Percentiles rank a stretch among this genome's conserved stretches.
phyloP scores from a whole-genome alignment of 2,888 invertebrate genomes.

The Pachycephus smyrnensis region DNA sequence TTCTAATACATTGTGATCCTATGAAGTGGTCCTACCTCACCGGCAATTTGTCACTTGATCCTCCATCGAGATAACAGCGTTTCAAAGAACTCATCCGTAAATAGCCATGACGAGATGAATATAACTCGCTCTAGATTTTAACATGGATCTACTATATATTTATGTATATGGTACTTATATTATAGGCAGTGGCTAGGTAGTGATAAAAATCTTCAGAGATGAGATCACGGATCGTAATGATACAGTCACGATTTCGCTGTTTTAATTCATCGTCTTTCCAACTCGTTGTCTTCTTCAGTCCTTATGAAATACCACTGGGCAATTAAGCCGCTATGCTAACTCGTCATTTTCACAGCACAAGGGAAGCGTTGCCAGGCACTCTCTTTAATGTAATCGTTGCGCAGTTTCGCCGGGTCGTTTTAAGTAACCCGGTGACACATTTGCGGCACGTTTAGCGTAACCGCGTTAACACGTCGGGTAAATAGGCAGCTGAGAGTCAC shows the following conservation, averaged over 20 bases:
- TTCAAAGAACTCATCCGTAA: neutral
- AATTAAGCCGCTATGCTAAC: neutral
- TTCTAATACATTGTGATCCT: neutral
- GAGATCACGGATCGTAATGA: neutral
- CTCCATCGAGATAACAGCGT: neutral
- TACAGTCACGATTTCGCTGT: neutral
- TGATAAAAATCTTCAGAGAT: neutral
- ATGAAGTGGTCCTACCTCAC: neutral
- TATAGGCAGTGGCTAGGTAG: neutral
- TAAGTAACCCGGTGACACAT: conserved; percentile 23
- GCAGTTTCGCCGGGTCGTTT: neutral
- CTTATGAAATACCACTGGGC: neutral
- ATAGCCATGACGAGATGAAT: neutral
- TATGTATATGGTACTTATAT: neutral
- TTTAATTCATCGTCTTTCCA: neutral
- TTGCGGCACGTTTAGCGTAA: conserved; percentile 18
- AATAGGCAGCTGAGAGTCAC: neutral
- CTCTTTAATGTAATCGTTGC: neutral
- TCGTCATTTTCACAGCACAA: neutral
- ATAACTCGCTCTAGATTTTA: neutral
- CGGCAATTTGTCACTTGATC: neutral
- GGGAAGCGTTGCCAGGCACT: neutral
- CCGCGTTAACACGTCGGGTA: conserved; percentile 14
- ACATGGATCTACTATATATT: neutral
- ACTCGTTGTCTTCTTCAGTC: neutral